phyloP scores from a whole-genome alignment of 2,797 vertebrate species.

The Crenuchus spilurus region DNA sequence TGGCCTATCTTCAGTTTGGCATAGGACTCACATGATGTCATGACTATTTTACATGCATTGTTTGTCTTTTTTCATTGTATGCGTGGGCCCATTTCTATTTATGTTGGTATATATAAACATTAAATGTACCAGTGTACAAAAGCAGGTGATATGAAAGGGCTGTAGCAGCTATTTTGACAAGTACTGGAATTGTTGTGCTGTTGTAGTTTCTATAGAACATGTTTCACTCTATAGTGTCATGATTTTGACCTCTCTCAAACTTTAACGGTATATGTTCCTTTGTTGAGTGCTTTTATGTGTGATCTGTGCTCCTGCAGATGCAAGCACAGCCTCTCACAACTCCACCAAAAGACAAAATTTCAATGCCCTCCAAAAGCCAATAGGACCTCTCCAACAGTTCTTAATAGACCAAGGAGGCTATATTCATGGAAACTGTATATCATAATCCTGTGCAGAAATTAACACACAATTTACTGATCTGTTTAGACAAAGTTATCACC shows the following conservation, averaged over 20 bases:
- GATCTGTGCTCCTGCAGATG: constrained; percentile 54
- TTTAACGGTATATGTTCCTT: constrained; percentile 47
- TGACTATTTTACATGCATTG: constrained; percentile 52
- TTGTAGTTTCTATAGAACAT: background rate
- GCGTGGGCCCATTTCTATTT: constrained; percentile 49
- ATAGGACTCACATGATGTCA: constrained; percentile 65
- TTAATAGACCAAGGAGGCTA: too few relatives aligned
- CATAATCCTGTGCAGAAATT: too few relatives aligned
- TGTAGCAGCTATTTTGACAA: constrained; percentile 42
- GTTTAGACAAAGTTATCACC: too few relatives aligned
- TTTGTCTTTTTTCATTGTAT: constrained; percentile 57
- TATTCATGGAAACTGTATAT: too few relatives aligned
- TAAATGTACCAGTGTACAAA: constrained; percentile 47
- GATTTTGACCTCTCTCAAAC: constrained; percentile 53
- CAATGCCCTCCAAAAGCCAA: constrained; percentile 67
- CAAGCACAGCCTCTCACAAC: constrained; percentile 55
- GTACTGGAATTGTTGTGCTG: constrained; percentile 6
- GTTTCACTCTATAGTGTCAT: constrained; percentile 27
- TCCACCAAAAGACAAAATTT: too few relatives aligned
- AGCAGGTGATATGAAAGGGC: constrained; percentile 53
- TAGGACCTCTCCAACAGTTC: constrained; percentile 68
- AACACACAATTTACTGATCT: too few relatives aligned
- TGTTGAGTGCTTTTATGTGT: constrained; percentile 25
- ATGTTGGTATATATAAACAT: constrained; percentile 43
- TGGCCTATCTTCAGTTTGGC: constrained; percentile 69